Conservation (phyloP, 2,797 vertebrate species). For the Diplodus sargus region DNA sequence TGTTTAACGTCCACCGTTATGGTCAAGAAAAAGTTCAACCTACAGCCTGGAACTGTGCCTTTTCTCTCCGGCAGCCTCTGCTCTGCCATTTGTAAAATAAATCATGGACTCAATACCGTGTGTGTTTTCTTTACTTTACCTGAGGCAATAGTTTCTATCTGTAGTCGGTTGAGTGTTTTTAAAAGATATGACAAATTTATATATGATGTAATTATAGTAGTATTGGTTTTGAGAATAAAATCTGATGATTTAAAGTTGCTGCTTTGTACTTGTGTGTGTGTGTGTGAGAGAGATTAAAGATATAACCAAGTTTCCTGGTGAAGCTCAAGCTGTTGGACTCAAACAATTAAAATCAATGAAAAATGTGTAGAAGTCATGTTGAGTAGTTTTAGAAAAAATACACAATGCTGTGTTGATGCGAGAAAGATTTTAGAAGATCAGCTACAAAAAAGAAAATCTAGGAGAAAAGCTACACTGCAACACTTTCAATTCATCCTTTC, state of each 20-base stretch:
- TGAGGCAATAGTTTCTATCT: neutral
- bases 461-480: too few species aligned
- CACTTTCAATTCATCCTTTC: too few species aligned
- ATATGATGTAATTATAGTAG: neutral
- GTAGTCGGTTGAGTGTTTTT: neutral
- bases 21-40: constrained; percentile 27
- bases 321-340: too few species aligned
- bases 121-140: constrained; percentile 22
- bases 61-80: constrained; percentile 41
- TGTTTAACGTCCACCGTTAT: constrained; percentile 13
- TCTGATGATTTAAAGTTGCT: neutral
- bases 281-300: neutral
- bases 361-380: too few species aligned
- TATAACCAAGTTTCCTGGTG: neutral
- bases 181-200: neutral
- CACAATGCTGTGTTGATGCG: too few species aligned
- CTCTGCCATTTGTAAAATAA: constrained; percentile 71
- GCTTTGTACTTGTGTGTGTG: neutral
- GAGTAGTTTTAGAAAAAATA: too few species aligned
- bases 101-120: constrained; percentile 14
- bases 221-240: constrained; percentile 6
- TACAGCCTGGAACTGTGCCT: constrained; percentile 68
- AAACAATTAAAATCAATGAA: too few species aligned
- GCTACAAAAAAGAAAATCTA: too few species aligned
- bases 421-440: too few species aligned